phyloP scores from a whole-genome alignment of 2,113 vertebrate genomes.

The Oceanodroma tethys region DNA sequence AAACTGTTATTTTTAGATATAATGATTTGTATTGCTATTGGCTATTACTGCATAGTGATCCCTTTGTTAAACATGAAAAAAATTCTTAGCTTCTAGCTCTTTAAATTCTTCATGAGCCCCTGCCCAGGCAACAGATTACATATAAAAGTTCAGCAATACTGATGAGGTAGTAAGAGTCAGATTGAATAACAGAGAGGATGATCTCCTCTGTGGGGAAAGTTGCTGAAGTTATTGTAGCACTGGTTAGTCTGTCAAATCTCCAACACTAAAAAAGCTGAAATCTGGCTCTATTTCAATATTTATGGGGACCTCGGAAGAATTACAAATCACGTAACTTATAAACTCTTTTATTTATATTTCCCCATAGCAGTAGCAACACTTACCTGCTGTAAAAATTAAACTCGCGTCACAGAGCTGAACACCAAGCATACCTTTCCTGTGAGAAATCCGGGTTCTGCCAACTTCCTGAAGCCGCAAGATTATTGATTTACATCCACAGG shows the following conservation, averaged over 20 bases:
- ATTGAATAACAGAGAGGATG: background rate
- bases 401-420: background rate
- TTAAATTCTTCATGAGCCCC: background rate
- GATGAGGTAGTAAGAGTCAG: background rate
- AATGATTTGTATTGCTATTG: background rate
- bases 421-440: background rate
- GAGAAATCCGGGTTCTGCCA: background rate
- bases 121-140: background rate
- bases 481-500: background rate
- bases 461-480: background rate
- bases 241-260: background rate
- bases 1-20: background rate
- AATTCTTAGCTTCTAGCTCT: background rate
- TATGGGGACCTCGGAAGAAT: background rate
- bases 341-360: background rate
- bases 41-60: background rate
- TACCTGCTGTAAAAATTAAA: background rate
- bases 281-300: background rate
- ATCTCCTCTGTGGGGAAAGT: background rate
- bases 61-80: background rate
- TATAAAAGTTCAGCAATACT: background rate
- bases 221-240: background rate
- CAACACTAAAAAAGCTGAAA: background rate
- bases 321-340: background rate
- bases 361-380: background rate